Conservation (phyloP, 2,888 invertebrate genomes). For the Tetragonisca angustula region DNA sequence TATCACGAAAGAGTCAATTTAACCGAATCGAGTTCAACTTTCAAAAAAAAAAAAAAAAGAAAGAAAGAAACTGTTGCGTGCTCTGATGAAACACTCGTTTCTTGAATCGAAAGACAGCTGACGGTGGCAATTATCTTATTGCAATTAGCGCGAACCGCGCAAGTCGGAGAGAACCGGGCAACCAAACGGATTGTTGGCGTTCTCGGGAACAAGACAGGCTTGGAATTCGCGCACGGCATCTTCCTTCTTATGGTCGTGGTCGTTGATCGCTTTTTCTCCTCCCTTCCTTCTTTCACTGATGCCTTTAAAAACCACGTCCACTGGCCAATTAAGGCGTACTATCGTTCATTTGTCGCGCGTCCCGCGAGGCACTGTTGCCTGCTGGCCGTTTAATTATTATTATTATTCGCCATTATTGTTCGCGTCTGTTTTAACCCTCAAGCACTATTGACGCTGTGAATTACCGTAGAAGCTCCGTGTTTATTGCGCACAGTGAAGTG, state of each 20-base stretch:
- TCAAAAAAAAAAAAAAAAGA: no score
- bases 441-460: constrained; percentile 1
- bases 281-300: constrained; percentile 48
- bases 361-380: constrained; percentile 54
- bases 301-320: constrained; percentile 53
- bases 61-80: not conserved
- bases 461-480: constrained; percentile 23
- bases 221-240: constrained; percentile 60
- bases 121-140: constrained; percentile 61
- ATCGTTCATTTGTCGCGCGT: constrained; percentile 57
- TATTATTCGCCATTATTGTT: constrained; percentile 47
- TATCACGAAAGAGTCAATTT: no score
- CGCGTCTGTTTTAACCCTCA: constrained; percentile 41
- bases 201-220: constrained; percentile 31
- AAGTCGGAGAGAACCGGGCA: constrained; percentile 43
- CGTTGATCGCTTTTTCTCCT: constrained; percentile 22
- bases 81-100: constrained; percentile 53
- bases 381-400: constrained; percentile 59
- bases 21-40: no score
- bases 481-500: no score
- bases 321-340: constrained; percentile 68
- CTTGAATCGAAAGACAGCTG: constrained; percentile 39
- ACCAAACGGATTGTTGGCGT: constrained; percentile 54
- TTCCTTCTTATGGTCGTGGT: constrained; percentile 67
- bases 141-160: constrained; percentile 60